Evolutionary conservation across 2,888 invertebrate genomes (phyloP).

Genomic region (Eupithecia inturbata): DNA sequence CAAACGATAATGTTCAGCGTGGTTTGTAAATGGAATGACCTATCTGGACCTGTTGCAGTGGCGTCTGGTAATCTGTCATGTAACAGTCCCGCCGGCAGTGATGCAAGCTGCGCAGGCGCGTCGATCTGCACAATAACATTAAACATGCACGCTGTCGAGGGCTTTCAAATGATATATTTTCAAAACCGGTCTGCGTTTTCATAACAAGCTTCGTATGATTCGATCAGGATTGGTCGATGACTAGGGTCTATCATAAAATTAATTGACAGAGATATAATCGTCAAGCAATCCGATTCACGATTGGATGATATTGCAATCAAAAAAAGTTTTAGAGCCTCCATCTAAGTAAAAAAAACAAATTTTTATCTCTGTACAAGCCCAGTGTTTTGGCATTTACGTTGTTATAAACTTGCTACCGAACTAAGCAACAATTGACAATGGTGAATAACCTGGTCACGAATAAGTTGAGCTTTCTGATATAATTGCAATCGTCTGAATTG

Average conservation of each 20-base stretch:
- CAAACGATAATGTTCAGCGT: slow-evolving; percentile 27
- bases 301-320: slow-evolving; percentile 2
- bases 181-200: slow-evolving; percentile 79
- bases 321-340: too few relatives aligned
- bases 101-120: slow-evolving; percentile 62
- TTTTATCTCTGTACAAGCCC: not conserved
- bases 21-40: slow-evolving; percentile 51
- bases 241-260: slow-evolving; percentile 49
- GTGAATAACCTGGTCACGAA: slow-evolving; percentile 37
- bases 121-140: slow-evolving; percentile 75
- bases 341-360: too few relatives aligned
- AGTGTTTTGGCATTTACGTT: not conserved
- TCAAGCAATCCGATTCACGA: slow-evolving; percentile 7
- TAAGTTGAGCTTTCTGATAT: slow-evolving; percentile 47
- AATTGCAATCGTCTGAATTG: slow-evolving; percentile 43
- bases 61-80: slow-evolving; percentile 64
- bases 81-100: slow-evolving; percentile 64
- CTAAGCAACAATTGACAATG: slow-evolving; percentile 1
- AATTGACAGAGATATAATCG: slow-evolving; percentile 15
- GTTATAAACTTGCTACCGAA: not conserved
- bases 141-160: slow-evolving; percentile 69
- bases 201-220: slow-evolving; percentile 68
- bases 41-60: slow-evolving; percentile 53
- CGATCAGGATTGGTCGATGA: slow-evolving; percentile 53
- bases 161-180: slow-evolving; percentile 82